Evolutionary conservation across 2,797 vertebrate genomes (phyloP).

Genomic region (Oceanodroma leucorhoa): DNA sequence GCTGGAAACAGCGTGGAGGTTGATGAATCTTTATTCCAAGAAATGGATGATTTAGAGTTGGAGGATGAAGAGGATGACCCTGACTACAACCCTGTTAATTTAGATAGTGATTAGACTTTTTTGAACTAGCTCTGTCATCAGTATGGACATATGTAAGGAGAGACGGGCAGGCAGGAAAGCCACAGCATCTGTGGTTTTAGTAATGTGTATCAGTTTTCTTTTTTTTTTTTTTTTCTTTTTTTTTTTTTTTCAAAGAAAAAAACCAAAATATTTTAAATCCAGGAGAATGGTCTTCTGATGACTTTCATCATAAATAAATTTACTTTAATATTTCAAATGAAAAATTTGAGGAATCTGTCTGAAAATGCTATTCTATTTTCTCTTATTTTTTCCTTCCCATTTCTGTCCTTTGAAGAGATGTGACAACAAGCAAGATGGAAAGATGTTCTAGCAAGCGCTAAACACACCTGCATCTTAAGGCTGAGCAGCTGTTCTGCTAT

Average conservation of each 20-base stretch:
- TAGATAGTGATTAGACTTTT: slow-evolving; percentile 86
- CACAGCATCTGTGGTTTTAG: slow-evolving; percentile 77
- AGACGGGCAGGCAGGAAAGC: slow-evolving; percentile 18
- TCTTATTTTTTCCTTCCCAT: background rate
- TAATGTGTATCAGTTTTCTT: slow-evolving; percentile 33
- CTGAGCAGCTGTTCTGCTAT: background rate
- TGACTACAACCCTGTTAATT: slow-evolving; percentile 87
- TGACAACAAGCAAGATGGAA: background rate
- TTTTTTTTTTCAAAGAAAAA: slow-evolving; percentile 55
- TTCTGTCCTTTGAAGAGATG: background rate
- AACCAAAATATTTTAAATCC: slow-evolving; percentile 65
- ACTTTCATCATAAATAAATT: slow-evolving; percentile 76
- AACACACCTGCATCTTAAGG: background rate
- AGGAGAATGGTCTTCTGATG: slow-evolving; percentile 78
- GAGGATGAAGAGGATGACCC: slow-evolving; percentile 92
- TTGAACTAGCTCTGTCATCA: slow-evolving; percentile 17
- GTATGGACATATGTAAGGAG: slow-evolving; percentile 4
- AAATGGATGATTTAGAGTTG: slow-evolving; percentile 94
- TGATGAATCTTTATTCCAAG: slow-evolving; percentile 96
- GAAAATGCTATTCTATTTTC: background rate
- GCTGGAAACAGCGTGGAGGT: slow-evolving; percentile 96
- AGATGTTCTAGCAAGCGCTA: background rate
- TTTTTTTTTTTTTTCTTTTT: slow-evolving; percentile 24
- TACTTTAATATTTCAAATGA: slow-evolving; percentile 64
- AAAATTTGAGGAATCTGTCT: slow-evolving; percentile 19